Conservation (phyloP, 35 echinoderm and acorn worm genomes). For the Heliocidaris tuberculata region DNA sequence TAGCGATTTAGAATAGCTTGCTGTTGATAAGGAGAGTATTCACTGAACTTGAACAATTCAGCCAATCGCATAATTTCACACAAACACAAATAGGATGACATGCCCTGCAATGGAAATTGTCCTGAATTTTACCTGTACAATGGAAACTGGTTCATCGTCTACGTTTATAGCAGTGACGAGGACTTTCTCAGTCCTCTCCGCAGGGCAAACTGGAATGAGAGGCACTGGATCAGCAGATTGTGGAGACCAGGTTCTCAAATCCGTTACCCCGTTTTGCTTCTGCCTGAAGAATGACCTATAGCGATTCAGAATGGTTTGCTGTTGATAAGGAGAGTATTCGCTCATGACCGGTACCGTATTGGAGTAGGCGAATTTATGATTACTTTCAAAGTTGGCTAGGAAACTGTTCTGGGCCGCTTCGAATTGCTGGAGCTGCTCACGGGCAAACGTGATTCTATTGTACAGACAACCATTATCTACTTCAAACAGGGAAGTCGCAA, state of each 20-base stretch:
- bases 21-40: too few species aligned
- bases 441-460: neutral
- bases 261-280: neutral
- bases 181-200: neutral
- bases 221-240: neutral
- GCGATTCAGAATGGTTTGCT: neutral
- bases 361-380: neutral
- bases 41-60: too few species aligned
- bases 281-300: neutral
- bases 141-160: neutral
- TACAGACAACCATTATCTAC: neutral
- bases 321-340: neutral
- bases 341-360: neutral
- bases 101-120: neutral
- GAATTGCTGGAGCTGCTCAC: neutral
- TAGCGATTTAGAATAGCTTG: too few species aligned
- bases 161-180: neutral
- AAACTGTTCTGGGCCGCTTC: neutral
- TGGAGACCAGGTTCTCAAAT: neutral
- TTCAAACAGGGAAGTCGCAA: neutral
- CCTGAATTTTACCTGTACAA: neutral
- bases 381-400: neutral
- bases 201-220: neutral
- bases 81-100: too few species aligned
- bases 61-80: too few species aligned